phyloP scores from a whole-genome alignment of 2,113 vertebrate genomes.

The Epinephelus fuscoguttatus region DNA sequence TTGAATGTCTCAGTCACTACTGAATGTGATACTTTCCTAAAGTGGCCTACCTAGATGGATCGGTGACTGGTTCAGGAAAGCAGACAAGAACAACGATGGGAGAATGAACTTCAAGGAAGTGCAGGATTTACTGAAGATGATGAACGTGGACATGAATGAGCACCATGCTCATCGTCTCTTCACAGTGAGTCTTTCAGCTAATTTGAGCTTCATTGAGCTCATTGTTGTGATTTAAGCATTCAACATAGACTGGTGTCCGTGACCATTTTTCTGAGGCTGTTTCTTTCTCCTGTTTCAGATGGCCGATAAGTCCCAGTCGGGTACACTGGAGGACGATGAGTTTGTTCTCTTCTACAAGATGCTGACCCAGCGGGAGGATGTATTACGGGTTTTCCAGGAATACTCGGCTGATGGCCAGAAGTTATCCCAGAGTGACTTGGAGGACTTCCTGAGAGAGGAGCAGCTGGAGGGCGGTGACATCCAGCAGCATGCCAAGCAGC shows the following conservation, averaged over 20 bases:
- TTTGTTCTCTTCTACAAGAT: constrained; percentile 97
- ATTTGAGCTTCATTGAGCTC: background rate
- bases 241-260: background rate
- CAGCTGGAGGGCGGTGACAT: constrained; percentile 85
- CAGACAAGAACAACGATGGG: constrained; percentile 94
- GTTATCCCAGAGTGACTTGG: constrained; percentile 88
- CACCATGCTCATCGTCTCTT: constrained; percentile 92
- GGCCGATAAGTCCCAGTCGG: constrained; percentile 91
- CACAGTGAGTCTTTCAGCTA: constrained; percentile 77
- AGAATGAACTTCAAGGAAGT: constrained; percentile 95
- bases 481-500: constrained; percentile 85
- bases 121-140: constrained; percentile 91
- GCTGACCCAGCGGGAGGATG: constrained; percentile 90
- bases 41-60: constrained; percentile 88
- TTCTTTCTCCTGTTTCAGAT: constrained; percentile 77
- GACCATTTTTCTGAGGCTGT: background rate
- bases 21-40: constrained; percentile 79
- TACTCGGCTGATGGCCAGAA: constrained; percentile 92
- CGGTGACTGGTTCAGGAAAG: constrained; percentile 94
- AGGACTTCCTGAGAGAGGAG: constrained; percentile 90
- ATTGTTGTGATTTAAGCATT: background rate
- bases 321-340: constrained; percentile 91
- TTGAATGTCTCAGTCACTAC: background rate
- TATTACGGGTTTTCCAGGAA: constrained; percentile 89
- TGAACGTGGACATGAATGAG: constrained; percentile 96